Conservation (phyloP, 2,888 invertebrate species). For the Listrodromus nycthemerus region DNA sequence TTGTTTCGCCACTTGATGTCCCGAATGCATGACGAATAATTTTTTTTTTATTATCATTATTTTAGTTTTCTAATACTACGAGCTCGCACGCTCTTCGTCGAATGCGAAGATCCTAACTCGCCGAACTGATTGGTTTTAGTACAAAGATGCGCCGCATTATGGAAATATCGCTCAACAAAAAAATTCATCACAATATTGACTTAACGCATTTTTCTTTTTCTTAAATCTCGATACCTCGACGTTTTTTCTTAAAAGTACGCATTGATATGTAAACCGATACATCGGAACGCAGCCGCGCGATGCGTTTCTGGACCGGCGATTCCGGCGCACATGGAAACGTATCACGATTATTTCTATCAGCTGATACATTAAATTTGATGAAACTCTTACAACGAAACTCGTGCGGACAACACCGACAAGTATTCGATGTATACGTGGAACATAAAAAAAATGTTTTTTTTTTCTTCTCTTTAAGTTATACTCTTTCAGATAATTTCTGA, state of each 20-base stretch:
- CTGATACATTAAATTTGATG: constrained; percentile 53
- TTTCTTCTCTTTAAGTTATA: background rate
- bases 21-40: background rate
- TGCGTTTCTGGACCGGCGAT: constrained; percentile 12
- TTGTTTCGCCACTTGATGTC: constrained; percentile 4
- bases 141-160: constrained; percentile 29
- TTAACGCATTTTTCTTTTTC: background rate
- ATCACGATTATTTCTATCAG: constrained; percentile 19
- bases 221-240: background rate
- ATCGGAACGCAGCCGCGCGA: constrained; percentile 52
- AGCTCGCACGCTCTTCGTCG: constrained; percentile 15
- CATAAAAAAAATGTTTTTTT: constrained; percentile 33
- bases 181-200: constrained; percentile 13
- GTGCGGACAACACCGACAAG: background rate
- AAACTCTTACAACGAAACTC: constrained; percentile 42
- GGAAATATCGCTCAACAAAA: constrained; percentile 3
- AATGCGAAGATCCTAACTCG: background rate
- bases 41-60: background rate
- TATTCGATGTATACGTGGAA: constrained; percentile 4
- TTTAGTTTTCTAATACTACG: constrained; percentile 54
- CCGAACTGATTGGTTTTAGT: constrained; percentile 5
- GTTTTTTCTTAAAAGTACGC: constrained; percentile 54
- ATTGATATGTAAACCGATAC: constrained; percentile 59
- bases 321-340: constrained; percentile 11
- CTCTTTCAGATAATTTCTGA: background rate